Percentiles rank a stretch among this genome's conserved stretches.
These are phyloP conservation scores for Nothobranchius kuhntae DNA, from an alignment of 2,113 vertebrate species.

Conservation along the genomic window DNA sequence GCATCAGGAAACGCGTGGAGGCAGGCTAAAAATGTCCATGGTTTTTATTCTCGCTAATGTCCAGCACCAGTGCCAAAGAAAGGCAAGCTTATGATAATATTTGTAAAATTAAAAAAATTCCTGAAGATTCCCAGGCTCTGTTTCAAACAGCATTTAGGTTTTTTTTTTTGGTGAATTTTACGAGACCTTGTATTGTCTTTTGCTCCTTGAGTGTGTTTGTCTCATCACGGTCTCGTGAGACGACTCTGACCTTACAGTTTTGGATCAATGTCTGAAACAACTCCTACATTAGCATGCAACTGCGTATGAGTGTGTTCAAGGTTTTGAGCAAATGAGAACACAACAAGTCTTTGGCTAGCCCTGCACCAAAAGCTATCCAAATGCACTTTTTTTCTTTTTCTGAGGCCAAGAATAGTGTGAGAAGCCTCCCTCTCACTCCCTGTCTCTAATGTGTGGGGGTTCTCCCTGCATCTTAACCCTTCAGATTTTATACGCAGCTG, in stretches of 20 bases:
- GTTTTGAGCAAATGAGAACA: slow-evolving; percentile 57
- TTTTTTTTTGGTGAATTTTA: slow-evolving; percentile 58
- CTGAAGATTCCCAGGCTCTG: slow-evolving; percentile 25
- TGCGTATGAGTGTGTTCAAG: slow-evolving; percentile 37
- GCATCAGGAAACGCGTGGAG: slow-evolving; percentile 48
- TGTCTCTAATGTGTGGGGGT: slow-evolving; percentile 53
- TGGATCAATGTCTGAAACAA: slow-evolving; percentile 57
- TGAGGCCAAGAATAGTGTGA: slow-evolving; percentile 64
- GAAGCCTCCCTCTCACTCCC: slow-evolving; percentile 53
- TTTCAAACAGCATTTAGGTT: slow-evolving; percentile 22
- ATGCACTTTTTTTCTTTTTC: slow-evolving; percentile 59
- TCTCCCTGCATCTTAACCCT: slow-evolving; percentile 49
- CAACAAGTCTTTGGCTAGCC: slow-evolving; percentile 69
- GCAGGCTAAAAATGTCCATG: slow-evolving; percentile 35
- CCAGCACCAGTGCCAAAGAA: slow-evolving; percentile 41
- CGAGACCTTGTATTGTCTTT: slow-evolving; percentile 43
- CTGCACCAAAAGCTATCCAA: slow-evolving; percentile 55
- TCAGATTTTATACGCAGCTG: slow-evolving; percentile 50
- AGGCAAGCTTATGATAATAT: slow-evolving; percentile 47
- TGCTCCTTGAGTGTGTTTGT: slow-evolving; percentile 36
- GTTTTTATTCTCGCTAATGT: slow-evolving; percentile 20
- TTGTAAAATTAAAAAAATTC: slow-evolving; percentile 3
- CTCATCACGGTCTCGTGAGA: slow-evolving; percentile 60
- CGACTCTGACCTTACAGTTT: slow-evolving; percentile 62
- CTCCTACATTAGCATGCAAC: slow-evolving; percentile 31